A percentile compares a stretch with the other conserved stretches of the same genome.
Conservation (phyloP, 1,140 invertebrate species). For the Epicauta chinensis region DNA sequence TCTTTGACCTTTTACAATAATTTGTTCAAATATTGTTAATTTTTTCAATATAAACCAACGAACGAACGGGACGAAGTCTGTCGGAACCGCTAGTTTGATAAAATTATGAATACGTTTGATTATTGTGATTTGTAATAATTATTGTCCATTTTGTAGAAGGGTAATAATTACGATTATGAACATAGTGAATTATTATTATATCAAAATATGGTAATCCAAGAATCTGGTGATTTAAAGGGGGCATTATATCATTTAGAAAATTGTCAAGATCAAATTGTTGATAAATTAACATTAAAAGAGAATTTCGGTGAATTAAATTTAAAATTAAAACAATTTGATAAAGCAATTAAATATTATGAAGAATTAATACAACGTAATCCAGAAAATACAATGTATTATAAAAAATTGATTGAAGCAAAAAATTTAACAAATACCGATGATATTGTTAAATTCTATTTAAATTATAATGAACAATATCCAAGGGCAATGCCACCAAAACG, state of each 20-base stretch:
- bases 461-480: conserved; percentile 72
- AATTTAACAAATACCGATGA: conserved; percentile 63
- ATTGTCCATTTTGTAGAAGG: conserved; percentile 45
- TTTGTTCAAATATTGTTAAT: too few relatives aligned
- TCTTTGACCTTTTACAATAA: too few relatives aligned
- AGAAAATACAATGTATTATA: conserved; percentile 92
- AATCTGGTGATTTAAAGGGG: conserved; percentile 79
- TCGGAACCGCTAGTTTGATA: too few relatives aligned
- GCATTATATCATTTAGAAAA: conserved; percentile 84
- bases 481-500: conserved; percentile 80
- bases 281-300: conserved; percentile 89
- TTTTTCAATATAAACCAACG: too few relatives aligned
- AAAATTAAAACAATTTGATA: conserved; percentile 50
- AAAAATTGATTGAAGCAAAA: conserved; percentile 78
- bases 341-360: conserved; percentile 80
- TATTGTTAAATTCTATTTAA: conserved; percentile 74
- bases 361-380: conserved; percentile 88
- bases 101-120: too few relatives aligned
- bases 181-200: conserved; percentile 95
- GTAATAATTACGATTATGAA: conserved; percentile 83
- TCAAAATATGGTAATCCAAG: conserved; percentile 93
- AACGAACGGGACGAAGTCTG: too few relatives aligned
- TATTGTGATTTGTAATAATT: neutral
- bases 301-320: conserved; percentile 61
- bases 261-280: conserved; percentile 85